Base-by-base conservation (phyloP, 2,888 invertebrate species). In the Halictus quadricinctus region DNA sequence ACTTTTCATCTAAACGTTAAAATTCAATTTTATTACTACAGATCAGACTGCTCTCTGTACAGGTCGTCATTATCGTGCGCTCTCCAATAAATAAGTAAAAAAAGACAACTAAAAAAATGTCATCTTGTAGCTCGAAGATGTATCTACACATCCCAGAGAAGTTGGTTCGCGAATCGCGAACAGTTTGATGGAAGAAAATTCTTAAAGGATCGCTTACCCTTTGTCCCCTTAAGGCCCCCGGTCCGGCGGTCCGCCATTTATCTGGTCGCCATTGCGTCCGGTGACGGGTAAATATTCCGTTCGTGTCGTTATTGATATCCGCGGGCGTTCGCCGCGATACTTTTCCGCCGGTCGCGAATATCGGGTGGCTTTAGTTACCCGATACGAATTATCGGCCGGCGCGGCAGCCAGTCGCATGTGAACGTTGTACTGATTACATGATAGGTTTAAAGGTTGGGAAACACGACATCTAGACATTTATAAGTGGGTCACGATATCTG, bases 401-500 rank as follows among this genome's bases (percentile, higher is more conserved):
- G 48, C 64, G 76, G 69, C 80, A 74, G 72, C 79, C 85, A 76
- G 74, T 85, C 85, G 88, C 88, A 85, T 81, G 87, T 87, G 87
- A 85, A 85, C 82, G 85, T 83, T 83, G 80, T 83, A 81, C 76
- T 73, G 87, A 85, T 88, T 85, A 87, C 86, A 84, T 25, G 79
- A 83, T 82, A 80, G 78, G 73, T 88, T 84, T 90, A 90, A 89
- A 87, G 86, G 87, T 73, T 83, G 83, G 74, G 87, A 80, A 88
- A 87, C 90, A 90, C 88, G 90, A 84, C 78, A 90, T 76, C 80
- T 77, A 66, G 64, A 74, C 90, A 86, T 90, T 90, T 90, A 78
- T 76, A 90, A 89, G 85, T 90, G 84, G 90, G 90, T 86, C 88
- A 90, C 81, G 85, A 86, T 88, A 90, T 88, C 85, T 87, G 86